Base-by-base conservation (phyloP, 2,797 vertebrate genomes). In the Anguilla obscura region DNA sequence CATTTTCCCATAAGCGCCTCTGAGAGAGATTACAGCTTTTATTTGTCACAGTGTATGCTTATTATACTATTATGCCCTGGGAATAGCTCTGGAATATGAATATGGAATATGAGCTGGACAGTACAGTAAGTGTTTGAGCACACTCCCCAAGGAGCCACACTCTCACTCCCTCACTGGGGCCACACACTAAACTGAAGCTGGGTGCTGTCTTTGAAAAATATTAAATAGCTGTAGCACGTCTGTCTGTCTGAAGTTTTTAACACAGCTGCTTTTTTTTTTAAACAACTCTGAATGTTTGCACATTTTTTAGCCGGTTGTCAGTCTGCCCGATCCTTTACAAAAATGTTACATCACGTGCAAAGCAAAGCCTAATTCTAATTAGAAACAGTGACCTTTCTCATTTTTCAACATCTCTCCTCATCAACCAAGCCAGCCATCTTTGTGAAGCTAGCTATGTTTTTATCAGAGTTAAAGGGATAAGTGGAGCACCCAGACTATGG, bases 121-220 rank as follows among this genome's bases (percentile, higher is more conserved):
- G 40, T 30, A 8, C 63, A 66, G 92, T 92, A 76, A n/a, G 92
- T 93, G 91, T 94, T n/a, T 63, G 58, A 45, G 56, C 40, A 40
- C 9, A 16, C 45, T 84, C 80, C 45, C 24, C 48, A 48, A n/a
- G 7, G 8, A 24, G 16, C 33, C 93, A 91, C 90, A 92, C 92
- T 94, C 94, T 95, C 94, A 93, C 93, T 93, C 89, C 87, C 91
- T 76, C 89, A 92, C 85, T 94, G 93, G 94, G 95, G 56, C 93
- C 94, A 36, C 33, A 36, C 6, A 63, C 40, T 24, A 40, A 36
- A 85, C 6, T 9, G 3, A n/a, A 33, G 33, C 48, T 60, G 12
- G 36, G 76, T 21, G 36, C 76, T 80, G 16, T 80, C 3, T 45
- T 80, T 45, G 21, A 36, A 48, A 33, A 24, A n/a, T 86, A 89